Evolutionary conservation across 2,888 invertebrate species (phyloP).

Genomic region (Caradrina clavipalpis): DNA sequence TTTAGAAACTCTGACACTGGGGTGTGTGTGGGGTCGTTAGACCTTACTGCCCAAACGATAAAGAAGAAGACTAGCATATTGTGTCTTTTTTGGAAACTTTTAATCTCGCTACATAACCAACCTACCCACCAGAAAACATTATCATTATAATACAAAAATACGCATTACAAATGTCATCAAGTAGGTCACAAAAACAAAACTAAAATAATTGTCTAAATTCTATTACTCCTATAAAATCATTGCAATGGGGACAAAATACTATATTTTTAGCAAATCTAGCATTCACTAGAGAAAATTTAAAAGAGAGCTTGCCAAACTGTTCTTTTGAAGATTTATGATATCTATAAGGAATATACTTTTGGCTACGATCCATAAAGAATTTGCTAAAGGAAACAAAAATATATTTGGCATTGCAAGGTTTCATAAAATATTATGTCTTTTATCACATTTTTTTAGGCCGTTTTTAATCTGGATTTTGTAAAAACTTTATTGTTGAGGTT

Average conservation of each 20-base stretch:
- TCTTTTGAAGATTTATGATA: constrained; percentile 45
- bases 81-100: no score
- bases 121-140: not conserved
- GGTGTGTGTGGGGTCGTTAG: no score
- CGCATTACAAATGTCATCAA: constrained; percentile 14
- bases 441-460: no score
- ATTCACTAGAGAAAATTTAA: constrained; percentile 6
- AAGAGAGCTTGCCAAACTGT: constrained; percentile 45
- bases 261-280: constrained; percentile 17
- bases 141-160: constrained; percentile 7
- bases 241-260: constrained; percentile 33
- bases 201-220: not conserved
- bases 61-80: no score
- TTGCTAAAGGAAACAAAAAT: constrained; percentile 23
- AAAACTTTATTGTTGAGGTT: no score
- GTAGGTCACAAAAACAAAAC: constrained; percentile 19
- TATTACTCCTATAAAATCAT: constrained; percentile 13
- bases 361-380: constrained; percentile 36
- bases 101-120: not conserved
- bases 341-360: constrained; percentile 25
- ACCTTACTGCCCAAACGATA: no score
- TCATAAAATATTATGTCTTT: no score
- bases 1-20: no score
- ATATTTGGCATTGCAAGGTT: not conserved
- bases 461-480: no score